Base-by-base conservation (phyloP, 1,140 invertebrate genomes). In the Zophobas atratus region DNA sequence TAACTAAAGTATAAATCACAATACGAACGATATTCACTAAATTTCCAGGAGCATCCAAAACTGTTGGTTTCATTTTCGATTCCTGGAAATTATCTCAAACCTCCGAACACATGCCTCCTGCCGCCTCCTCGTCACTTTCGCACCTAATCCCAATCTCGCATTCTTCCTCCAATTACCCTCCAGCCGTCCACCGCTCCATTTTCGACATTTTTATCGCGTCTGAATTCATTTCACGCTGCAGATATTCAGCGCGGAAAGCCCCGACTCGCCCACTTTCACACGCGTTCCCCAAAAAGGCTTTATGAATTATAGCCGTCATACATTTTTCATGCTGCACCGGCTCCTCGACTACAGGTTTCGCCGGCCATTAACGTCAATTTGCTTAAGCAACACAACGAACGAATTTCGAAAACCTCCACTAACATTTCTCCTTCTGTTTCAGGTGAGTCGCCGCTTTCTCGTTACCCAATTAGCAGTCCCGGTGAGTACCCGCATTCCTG, bases 241-340 rank as follows among this genome's bases (percentile, higher is more conserved):
- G 60, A 57, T 57, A 67, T 67, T 43, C 38, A 43, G 60, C 38
- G 56, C 43, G 38, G 60, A 43, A 67, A 67, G 60, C 39, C 41
- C 8, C 41, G 39, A n/a, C n/a, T 67, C 60, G 39, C 41, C 60
- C 60, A 67, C 60, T 67, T 67, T 67, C 39, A 67, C 60, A n/a
- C 60, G 38, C 60, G 60, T 43, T 20, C 39, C 60, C n/a, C 39
- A 67, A 67, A 67, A 43, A 41, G 39, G 38, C 20, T 67, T 67
- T 67, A 67, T 67, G 60, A 67, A 67, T 67, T 67, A 67, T 67
- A 43, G 43, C 60, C 38, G 60, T 67, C 38, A 67, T 67, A 43
- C 39, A 67, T 67, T 67, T 67, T 67, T 67, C 60, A 67, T 67
- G 56, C 33, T 60, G 60, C 43, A n/a, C 43, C 33, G n/a, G 60